Evolutionary conservation across 2,888 invertebrate species (phyloP), one percentile per base, ranked within the genome.

Genomic region (Hirtodrosophila histrioides): DNA sequence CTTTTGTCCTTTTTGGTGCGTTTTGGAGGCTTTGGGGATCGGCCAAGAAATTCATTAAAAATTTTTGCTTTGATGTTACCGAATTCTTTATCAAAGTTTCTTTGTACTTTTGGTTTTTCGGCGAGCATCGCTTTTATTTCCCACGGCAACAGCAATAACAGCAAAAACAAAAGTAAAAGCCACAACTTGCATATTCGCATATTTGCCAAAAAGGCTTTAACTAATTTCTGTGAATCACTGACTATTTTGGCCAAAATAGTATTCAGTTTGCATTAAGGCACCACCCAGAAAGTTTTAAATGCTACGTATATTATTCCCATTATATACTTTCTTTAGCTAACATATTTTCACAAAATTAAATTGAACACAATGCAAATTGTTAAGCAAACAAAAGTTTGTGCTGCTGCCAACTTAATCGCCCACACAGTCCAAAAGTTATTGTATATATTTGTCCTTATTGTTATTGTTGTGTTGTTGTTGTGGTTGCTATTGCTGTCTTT

Each of bases 21-120:
- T 82, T 86, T 73, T 71, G 69, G 55, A 77, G 72, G 83, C 83
- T 85, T 70, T 70, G 67, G 62, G 69, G 50, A 75, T 72, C 67
- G 75, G 72, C 69, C 84, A 82, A 81, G 78, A 79, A 85, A 83
- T 88, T 86, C 79, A 79, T 83, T 80, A 77, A 74, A 85, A 69
- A 89, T 85, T 84, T 78, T 86, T 88, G 81, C 80, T 89, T 89
- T 86, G 87, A 86, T 88, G 77, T 79, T 84, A 63, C 76, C 66
- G 57, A 88, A 87, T 87, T 82, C 88, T 84, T 79, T 82, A 70
- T 76, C 69, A 71, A 76, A 81, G 69, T 76, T 81, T 79, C 70
- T 86, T 61, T 81, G 70, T 78, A 80, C 49, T 73, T 72, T 75
- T 55, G 60, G 72, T 49, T 50, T 45, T 66, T 48, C 60, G 56